Conservation (phyloP, 2,797 vertebrate genomes). For the Taenioides sp. region DNA sequence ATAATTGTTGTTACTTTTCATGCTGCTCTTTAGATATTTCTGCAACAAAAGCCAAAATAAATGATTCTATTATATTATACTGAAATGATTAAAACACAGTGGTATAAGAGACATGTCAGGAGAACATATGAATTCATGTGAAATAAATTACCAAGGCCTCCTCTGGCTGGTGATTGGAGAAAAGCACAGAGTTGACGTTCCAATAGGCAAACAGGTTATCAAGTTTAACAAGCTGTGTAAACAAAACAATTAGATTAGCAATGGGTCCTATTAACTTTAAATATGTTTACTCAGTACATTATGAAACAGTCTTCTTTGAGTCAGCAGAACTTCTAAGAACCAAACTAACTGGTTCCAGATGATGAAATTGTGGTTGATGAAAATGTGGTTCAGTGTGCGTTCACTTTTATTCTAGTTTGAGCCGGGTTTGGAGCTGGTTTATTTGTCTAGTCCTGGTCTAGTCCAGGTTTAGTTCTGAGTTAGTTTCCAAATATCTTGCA, state of each 20-base stretch:
- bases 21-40: slow-evolving; percentile 83
- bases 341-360: background rate
- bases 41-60: slow-evolving; percentile 47
- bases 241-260: slow-evolving; percentile 16
- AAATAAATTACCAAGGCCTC: slow-evolving; percentile 83
- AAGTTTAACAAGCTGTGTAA: slow-evolving; percentile 85
- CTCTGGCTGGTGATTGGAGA: slow-evolving; percentile 81
- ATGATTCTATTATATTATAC: too few relatives aligned
- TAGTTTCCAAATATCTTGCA: too few relatives aligned
- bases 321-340: background rate
- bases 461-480: too few relatives aligned
- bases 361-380: background rate
- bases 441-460: too few relatives aligned
- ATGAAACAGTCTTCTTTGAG: too few relatives aligned
- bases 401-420: background rate
- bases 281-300: background rate
- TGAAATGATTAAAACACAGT: too few relatives aligned
- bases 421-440: background rate
- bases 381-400: background rate
- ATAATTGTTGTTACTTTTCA: slow-evolving; percentile 74
- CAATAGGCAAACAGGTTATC: slow-evolving; percentile 97
- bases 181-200: slow-evolving; percentile 93
- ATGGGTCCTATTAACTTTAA: too few relatives aligned
- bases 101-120: too few relatives aligned
- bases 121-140: too few relatives aligned